These are phyloP conservation scores for Hyla sarda DNA, from an alignment of 2,113 vertebrate species.

Conservation along the genomic window DNA sequence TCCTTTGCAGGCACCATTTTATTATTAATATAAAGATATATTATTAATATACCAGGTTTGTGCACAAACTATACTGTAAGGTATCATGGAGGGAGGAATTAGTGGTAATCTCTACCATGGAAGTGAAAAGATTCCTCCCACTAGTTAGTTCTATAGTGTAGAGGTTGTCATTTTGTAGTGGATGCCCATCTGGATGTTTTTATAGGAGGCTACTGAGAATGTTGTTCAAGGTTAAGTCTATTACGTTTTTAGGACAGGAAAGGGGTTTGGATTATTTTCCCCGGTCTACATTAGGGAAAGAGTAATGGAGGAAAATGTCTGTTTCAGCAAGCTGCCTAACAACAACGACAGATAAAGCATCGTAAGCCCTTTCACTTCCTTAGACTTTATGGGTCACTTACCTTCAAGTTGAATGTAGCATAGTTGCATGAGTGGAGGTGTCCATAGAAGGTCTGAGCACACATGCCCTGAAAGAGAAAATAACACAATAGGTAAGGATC, in stretches of 20 bases:
- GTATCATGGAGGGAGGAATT: too few species aligned
- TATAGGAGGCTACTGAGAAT: neutral
- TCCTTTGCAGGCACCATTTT: neutral
- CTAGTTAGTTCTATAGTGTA: too few species aligned
- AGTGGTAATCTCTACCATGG: too few species aligned
- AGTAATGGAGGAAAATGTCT: too few species aligned
- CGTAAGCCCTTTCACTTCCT: too few species aligned
- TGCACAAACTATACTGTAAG: neutral
- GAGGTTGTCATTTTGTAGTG: neutral
- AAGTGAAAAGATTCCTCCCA: too few species aligned
- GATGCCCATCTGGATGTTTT: neutral
- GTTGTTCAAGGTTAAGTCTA: too few species aligned
- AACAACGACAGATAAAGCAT: too few species aligned
- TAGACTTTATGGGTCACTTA: conserved; percentile 56
- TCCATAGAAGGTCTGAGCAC: conserved; percentile 76
- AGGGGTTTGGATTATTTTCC: too few species aligned
- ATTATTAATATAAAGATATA: neutral
- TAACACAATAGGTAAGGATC: neutral
- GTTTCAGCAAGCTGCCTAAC: neutral
- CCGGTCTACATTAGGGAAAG: too few species aligned
- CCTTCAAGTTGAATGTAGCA: conserved; percentile 70
- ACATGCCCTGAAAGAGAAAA: conserved; percentile 65
- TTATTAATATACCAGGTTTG: neutral
- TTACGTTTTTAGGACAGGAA: too few species aligned
- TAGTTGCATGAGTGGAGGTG: conserved; percentile 81